These are phyloP conservation scores for Eubucco bourcierii DNA, from an alignment of 2,113 vertebrate species.

Conservation along the genomic window DNA sequence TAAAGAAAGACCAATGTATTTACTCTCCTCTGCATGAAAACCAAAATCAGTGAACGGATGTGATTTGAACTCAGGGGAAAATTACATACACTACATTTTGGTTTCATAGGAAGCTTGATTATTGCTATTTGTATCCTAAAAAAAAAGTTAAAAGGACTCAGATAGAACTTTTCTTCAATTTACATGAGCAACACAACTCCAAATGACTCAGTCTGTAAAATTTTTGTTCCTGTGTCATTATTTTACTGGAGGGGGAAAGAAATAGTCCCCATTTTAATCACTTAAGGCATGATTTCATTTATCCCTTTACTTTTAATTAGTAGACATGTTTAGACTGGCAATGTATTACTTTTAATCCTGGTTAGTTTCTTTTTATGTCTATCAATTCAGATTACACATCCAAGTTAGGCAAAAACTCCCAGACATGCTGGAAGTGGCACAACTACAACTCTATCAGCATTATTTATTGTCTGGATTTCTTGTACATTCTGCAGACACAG, in stretches of 20 bases:
- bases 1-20: neutral
- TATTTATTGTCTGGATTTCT: conserved; percentile 61
- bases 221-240: neutral
- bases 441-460: conserved; percentile 16
- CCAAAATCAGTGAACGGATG: neutral
- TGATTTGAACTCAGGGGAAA: neutral
- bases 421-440: conserved; percentile 49
- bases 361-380: conserved; percentile 43
- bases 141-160: neutral
- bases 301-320: conserved; percentile 42
- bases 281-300: conserved; percentile 35
- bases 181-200: neutral
- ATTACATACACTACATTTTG: neutral
- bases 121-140: neutral
- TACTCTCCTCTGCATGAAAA: neutral
- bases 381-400: conserved; percentile 55
- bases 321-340: neutral
- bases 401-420: conserved; percentile 52
- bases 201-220: neutral
- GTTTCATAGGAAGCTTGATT: neutral
- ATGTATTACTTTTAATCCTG: conserved; percentile 4
- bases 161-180: neutral
- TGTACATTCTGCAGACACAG: conserved; percentile 1
- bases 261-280: neutral
- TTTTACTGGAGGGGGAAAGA: neutral